Evolutionary conservation across 2,797 vertebrate species (phyloP), one percentile per base, ranked within the genome.

Genomic region (Nyctibius grandis): DNA sequence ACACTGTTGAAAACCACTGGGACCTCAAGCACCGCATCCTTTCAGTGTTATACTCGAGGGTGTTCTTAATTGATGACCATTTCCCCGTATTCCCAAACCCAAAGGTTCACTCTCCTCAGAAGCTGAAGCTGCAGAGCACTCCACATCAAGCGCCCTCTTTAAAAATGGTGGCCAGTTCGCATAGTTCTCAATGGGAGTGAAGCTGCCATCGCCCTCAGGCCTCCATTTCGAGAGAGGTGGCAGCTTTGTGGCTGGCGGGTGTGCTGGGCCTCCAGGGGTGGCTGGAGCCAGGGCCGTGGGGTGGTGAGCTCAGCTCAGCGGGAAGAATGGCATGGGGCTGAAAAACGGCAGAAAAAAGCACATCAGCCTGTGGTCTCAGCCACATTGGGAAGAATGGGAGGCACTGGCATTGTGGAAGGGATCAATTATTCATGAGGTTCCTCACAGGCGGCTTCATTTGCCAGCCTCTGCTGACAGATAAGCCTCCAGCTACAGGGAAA

Each of bases 81-180:
- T 40, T 61, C 15, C 29, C 34, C 6, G 1, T 19, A 3, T 51
- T 31, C 29, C 36, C 34, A 40, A 65, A 56, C 2, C 7, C 0
- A 1, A 38, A 69, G 25, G 12, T 0, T 2, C 2, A 8, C 31
- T 9, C 31, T 33, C 44, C 0, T 0, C n/a, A 13, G 33, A 38
- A 29, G 33, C 23, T 15, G 44, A 59, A 22, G 23, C 33, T 5
- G 4, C 38, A 6, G 12, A 9, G 19, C 47, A 3, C 1, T 2
- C 54, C 2, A 1, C 20, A 4, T 6, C 5, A 6, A 53, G 23
- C 4, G 3, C 29, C 48, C 69, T 67, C 45, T 61, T 67, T 36
- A 25, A 85, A 85, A 67, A 69, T 72, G 67, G 65, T 3, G 3
- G 45, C 42, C 9, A 9, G 3, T 15, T 28, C 23, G 0, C 34